Evolutionary conservation across 2,797 vertebrate species (phyloP), one percentile per base, ranked within the genome.

Genomic region (Anguilla megastoma): DNA sequence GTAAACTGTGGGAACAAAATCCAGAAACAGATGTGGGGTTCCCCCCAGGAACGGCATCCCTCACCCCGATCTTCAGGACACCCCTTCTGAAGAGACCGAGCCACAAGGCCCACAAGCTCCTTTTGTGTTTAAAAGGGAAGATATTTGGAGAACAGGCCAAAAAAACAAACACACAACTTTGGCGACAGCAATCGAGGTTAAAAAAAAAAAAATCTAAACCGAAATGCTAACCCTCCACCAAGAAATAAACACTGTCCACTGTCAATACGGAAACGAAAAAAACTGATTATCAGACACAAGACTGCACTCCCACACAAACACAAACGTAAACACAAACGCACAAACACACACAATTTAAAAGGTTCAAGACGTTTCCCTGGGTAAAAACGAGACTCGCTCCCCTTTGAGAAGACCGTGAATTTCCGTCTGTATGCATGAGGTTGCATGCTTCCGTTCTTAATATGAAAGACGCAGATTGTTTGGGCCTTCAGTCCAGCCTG

Each of bases 331-430:
- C 48, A 76, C 41, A 71, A 10, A 86, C 45, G 18, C 9, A 85
- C 27, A 85, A 2, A 87, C 85, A 76, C 85, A 89, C 89, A 86
- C 86, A 86, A 30, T 41, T 16, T 45, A 79, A 74, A 85, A 56
- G 76, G 79, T 41, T 14, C 3, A 33, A 45, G 41, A 5, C 12
- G 48, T 1, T 7, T 24, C 45, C 21, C 50, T 5, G 82, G 82
- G 7, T 30, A 27, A 0, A 84, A 16, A 84, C 24, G 2, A 16
- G 27, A n/a, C 4, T 84, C 33, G 9, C 9, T 83, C 18, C 45
- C 79, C 50, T 45, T 4, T 6, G 76, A n/a, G 7, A 50, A 52
- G n/a, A 7, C n/a, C 52, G 30, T 18, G 27, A n/a, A 48, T 50
- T 36, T 79, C 30, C 45, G 18, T 80, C 41, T 3, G 36, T 24